Evolutionary conservation across 2,888 invertebrate species (phyloP).

Genomic region (Oscheius sp.): DNA sequence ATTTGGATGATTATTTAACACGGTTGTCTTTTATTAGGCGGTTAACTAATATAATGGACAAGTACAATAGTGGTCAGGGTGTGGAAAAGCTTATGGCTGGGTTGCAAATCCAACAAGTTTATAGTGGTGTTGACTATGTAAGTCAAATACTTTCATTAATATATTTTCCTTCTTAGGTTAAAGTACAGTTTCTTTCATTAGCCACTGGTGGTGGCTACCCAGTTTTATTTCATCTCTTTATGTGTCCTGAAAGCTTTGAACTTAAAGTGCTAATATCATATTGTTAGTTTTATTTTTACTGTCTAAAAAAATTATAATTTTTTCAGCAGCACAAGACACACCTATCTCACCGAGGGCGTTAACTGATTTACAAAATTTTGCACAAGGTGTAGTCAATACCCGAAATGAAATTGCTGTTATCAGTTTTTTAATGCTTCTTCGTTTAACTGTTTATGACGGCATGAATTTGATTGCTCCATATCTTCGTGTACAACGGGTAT

Average conservation of each 20-base stretch:
- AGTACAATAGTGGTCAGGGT: conserved; percentile 1
- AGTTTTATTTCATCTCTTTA: neutral
- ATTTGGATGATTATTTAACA: conserved; percentile 8
- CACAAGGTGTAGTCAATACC: neutral
- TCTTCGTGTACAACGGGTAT: no score
- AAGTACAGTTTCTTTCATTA: neutral
- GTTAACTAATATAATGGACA: neutral
- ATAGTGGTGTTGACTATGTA: neutral
- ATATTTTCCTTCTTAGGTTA: neutral
- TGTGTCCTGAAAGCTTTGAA: neutral
- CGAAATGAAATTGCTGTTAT: neutral
- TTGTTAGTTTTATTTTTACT: no score
- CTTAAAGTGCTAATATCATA: neutral
- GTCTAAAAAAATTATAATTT: neutral
- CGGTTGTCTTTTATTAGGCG: conserved; percentile 1
- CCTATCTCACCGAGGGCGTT: no score
- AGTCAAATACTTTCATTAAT: neutral
- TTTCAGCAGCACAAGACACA: no score
- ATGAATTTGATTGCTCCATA: neutral
- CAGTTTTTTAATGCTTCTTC: conserved; percentile 1
- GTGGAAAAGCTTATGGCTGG: neutral
- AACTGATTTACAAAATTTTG: no score
- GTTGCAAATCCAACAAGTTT: neutral
- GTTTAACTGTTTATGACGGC: neutral
- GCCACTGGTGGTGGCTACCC: neutral